Evolutionary conservation across 2,797 vertebrate species (phyloP).

Genomic region (Tenualosa thibaudeaui): DNA sequence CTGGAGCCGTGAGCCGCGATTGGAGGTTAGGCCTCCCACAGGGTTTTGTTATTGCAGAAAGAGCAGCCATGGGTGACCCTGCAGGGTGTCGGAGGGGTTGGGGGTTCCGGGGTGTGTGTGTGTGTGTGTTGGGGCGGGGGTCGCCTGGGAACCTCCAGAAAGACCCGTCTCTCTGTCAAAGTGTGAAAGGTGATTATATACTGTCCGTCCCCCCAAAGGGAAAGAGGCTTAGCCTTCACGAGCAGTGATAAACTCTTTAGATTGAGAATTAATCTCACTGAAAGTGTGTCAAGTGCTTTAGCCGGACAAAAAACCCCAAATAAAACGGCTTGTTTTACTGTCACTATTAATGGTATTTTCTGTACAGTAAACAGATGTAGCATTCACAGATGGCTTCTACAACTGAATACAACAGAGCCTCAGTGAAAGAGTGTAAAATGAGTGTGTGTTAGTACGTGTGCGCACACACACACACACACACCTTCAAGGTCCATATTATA

Average conservation of each 20-base stretch:
- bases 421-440: too few relatives aligned
- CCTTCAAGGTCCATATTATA: too few relatives aligned
- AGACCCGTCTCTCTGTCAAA: conserved; percentile 26
- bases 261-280: neutral
- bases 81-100: neutral
- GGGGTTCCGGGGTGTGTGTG: neutral
- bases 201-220: neutral
- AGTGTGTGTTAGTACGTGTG: too few relatives aligned
- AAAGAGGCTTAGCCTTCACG: neutral
- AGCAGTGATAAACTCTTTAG: conserved; percentile 1
- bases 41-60: conserved; percentile 15
- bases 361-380: too few relatives aligned
- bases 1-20: neutral
- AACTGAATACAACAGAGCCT: too few relatives aligned
- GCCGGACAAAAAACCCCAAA: neutral
- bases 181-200: conserved; percentile 35
- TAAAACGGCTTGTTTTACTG: too few relatives aligned
- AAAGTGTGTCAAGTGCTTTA: neutral
- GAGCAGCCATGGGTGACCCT: neutral
- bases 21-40: neutral
- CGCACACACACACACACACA: too few relatives aligned
- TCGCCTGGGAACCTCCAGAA: conserved; percentile 26
- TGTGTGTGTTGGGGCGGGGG: neutral
- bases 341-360: too few relatives aligned
- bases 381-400: too few relatives aligned